These are phyloP conservation scores for Pterobdella sp. DNA, from an alignment of 2,888 invertebrate genomes.

Conservation along the genomic window DNA sequence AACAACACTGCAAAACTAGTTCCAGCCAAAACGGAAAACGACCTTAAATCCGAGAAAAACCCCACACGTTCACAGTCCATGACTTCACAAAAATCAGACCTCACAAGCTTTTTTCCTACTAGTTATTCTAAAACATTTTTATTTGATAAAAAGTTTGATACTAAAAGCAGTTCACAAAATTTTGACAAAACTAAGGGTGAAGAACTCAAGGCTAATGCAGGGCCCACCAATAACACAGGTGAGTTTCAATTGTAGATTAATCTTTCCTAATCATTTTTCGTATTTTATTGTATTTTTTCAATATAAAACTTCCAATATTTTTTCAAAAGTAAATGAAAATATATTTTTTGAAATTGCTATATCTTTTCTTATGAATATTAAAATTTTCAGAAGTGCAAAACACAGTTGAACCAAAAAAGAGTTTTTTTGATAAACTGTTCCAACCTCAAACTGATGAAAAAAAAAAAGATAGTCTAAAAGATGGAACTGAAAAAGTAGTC, in stretches of 20 bases:
- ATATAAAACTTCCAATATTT: no score
- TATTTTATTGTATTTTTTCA: background rate
- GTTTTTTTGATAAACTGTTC: no score
- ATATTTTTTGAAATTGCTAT: no score
- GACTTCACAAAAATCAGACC: background rate
- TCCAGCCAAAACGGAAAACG: slow-evolving; percentile 15
- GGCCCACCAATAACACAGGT: background rate
- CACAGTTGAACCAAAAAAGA: background rate
- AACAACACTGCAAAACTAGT: slow-evolving; percentile 22
- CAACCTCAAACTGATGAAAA: no score
- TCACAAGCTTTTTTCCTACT: background rate
- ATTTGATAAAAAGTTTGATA: background rate
- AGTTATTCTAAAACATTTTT: slow-evolving; percentile 17
- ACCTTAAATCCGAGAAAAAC: background rate
- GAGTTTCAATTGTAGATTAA: background rate
- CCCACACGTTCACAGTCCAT: slow-evolving; percentile 23
- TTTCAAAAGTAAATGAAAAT: no score
- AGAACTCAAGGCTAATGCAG: background rate
- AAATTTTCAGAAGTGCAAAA: background rate
- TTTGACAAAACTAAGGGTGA: background rate
- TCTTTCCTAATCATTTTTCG: background rate
- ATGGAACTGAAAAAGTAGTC: no score
- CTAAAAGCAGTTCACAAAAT: background rate
- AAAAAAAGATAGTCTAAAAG: background rate
- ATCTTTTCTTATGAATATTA: no score